Percentiles rank a stretch among this genome's conserved stretches.
These are phyloP conservation scores for Geopemphigus sp. DNA, from an alignment of 1,140 invertebrate species.

Conservation along the genomic window DNA sequence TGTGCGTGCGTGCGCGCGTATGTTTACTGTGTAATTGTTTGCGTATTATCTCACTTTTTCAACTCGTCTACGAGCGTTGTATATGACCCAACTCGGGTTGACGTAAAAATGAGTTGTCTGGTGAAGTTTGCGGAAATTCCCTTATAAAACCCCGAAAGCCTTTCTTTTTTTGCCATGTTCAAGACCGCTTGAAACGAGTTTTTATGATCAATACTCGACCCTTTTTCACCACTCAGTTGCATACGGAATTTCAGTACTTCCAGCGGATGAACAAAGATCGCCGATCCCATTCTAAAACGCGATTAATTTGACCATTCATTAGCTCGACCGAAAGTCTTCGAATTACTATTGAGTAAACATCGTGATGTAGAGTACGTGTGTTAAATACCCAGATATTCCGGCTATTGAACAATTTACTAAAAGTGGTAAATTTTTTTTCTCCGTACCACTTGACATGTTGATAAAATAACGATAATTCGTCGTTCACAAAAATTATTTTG, in stretches of 20 bases:
- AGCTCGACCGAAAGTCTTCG: no score
- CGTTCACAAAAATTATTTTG: background rate
- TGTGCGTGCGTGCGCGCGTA: no score
- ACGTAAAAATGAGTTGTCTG: slow-evolving; percentile 97
- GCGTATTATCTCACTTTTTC: slow-evolving; percentile 26
- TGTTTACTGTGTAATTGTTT: no score
- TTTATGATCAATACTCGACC: slow-evolving; percentile 67
- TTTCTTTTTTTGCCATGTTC: slow-evolving; percentile 82
- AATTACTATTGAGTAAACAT: no score
- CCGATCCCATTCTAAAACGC: no score
- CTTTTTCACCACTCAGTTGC: slow-evolving; percentile 83
- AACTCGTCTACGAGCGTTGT: background rate
- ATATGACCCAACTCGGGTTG: slow-evolving; percentile 92
- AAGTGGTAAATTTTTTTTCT: background rate
- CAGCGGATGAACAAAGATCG: slow-evolving; percentile 92
- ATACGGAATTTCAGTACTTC: slow-evolving; percentile 96
- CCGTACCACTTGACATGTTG: background rate
- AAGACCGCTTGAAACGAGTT: slow-evolving; percentile 70
- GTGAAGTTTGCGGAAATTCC: slow-evolving; percentile 84
- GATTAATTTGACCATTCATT: no score
- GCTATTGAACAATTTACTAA: background rate
- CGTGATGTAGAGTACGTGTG: no score
- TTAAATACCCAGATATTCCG: background rate
- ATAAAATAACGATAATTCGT: background rate
- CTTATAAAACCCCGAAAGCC: slow-evolving; percentile 81